Evolutionary conservation across 2,888 invertebrate species (phyloP), one percentile per base, ranked within the genome.

Genomic region (Germaria angustata): DNA sequence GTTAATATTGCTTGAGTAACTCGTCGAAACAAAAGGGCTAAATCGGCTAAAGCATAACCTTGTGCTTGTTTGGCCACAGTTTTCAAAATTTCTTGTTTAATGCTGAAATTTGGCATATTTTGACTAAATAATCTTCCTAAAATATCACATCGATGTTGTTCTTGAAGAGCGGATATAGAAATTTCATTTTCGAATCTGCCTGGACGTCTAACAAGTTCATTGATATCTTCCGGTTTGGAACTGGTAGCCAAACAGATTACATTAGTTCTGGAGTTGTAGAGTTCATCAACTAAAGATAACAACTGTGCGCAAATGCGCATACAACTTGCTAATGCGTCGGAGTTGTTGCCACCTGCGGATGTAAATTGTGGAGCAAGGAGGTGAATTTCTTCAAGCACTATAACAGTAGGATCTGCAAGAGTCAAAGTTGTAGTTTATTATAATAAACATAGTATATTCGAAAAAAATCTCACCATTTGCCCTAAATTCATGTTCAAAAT

Each of bases 131-230:
- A 86, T 1, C 88, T 85, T 1, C 85, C 71, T 7, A 93, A 88
- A 20, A 94, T 92, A 11, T 88, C 85, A 5, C 82, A 75, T 55
- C 94, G 90, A 75, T 93, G 91, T 7, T 85, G 76, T 73, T 91
- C 89, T 28, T 88, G 91, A 2, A 93, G 93, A 55, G 92, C 87
- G 22, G 91, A 91, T 22, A 94, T 91, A 59, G 78, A 63, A 71
- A 94, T 92, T 89, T 93, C 93, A 81, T 91, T 90, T 81, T 93
- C 92, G 85, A 94, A 92, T 46, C 94, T 90, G 0, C 93, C 93
- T 8, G 93, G 92, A 57, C 93, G 90, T 68, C 93, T 90, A 0
- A 93, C 85, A 11, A 92, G 89, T 9, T 91, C 87, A 85, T 93
- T 92, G 11, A 94, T 84, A 13, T 88, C 87, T 75, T 92, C 91